Conservation (phyloP, 2,113 vertebrate genomes). For the Nesoenas mayeri region DNA sequence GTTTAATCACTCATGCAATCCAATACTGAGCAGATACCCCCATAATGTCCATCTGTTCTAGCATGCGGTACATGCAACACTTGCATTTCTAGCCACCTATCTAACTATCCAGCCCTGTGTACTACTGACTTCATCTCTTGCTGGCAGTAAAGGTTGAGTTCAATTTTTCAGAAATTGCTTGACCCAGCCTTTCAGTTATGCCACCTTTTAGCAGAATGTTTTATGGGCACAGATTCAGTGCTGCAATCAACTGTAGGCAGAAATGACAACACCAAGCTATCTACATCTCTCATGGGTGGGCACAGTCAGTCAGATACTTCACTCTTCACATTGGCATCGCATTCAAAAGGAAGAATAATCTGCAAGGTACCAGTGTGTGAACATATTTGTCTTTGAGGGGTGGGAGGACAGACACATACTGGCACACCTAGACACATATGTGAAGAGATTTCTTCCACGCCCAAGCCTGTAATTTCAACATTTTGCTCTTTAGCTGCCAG, state of each 20-base stretch:
- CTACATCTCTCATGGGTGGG: constrained; percentile 26
- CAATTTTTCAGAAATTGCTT: neutral
- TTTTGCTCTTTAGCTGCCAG: constrained; percentile 49
- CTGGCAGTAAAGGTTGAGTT: neutral
- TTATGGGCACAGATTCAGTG: neutral
- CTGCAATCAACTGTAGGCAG: constrained; percentile 18
- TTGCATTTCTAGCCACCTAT: constrained; percentile 29
- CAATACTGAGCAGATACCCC: constrained; percentile 64
- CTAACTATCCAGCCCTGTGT: neutral
- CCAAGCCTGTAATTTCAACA: constrained; percentile 12
- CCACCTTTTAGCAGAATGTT: neutral
- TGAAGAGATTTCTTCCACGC: constrained; percentile 24
- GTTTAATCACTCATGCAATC: constrained; percentile 70
- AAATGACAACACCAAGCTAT: constrained; percentile 24
- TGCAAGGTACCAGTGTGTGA: constrained; percentile 4
- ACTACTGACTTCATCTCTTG: neutral
- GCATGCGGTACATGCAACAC: constrained; percentile 32
- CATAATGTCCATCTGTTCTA: constrained; percentile 64
- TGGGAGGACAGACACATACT: constrained; percentile 17
- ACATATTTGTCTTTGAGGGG: neutral
- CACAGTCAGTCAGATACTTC: constrained; percentile 26
- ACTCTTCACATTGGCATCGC: neutral
- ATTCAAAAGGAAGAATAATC: constrained; percentile 28
- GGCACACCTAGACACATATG: constrained; percentile 30
- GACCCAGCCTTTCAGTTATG: neutral